Conservation (phyloP, 2,113 vertebrate genomes). For the Stegostoma tigrinum region DNA sequence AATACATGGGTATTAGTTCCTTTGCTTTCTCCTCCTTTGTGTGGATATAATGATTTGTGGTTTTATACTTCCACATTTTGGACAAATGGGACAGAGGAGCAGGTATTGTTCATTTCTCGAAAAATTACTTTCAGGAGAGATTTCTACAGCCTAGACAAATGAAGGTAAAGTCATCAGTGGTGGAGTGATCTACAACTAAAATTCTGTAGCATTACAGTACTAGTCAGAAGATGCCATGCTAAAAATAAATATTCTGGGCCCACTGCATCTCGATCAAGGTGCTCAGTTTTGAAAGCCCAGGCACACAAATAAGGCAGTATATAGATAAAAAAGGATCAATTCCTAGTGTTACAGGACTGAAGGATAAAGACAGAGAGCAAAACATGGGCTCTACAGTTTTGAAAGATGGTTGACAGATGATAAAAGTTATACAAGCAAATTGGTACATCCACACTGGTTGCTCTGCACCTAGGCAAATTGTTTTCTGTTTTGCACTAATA, state of each 20-base stretch:
- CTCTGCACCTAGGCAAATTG: neutral
- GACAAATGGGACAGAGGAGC: too few species aligned
- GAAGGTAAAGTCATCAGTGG: too few species aligned
- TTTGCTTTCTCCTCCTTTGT: neutral
- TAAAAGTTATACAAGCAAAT: neutral
- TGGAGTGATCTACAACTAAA: neutral
- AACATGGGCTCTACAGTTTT: neutral
- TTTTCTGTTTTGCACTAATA: too few species aligned
- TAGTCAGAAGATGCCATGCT: neutral
- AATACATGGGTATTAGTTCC: neutral
- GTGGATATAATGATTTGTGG: neutral
- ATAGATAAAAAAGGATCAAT: neutral
- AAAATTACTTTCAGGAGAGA: too few species aligned
- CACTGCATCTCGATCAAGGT: too few species aligned
- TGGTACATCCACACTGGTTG: neutral
- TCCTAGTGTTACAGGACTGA: neutral
- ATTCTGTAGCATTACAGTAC: neutral
- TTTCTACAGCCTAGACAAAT: too few species aligned
- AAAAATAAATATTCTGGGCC: neutral
- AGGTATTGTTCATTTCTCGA: too few species aligned
- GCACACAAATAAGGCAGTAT: neutral
- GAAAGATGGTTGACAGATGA: neutral
- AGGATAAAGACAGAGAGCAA: neutral
- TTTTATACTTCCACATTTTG: neutral
- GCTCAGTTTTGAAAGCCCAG: neutral